Percentiles rank a stretch among this genome's conserved stretches.
Conservation (phyloP, 2,797 vertebrate genomes). For the Gymnodraco acuticeps region DNA sequence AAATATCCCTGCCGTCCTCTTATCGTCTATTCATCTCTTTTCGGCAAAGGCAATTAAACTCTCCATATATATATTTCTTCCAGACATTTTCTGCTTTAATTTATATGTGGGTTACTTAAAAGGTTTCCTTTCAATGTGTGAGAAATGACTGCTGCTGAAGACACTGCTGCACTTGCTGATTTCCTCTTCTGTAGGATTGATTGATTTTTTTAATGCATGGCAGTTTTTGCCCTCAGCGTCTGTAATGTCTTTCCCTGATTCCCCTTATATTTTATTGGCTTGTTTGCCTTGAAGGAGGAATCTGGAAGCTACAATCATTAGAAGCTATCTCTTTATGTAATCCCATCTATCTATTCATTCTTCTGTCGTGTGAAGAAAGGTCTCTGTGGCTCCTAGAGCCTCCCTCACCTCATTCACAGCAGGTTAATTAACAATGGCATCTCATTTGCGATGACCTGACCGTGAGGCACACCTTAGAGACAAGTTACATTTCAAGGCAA, state of each 20-base stretch:
- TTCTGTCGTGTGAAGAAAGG: constrained; percentile 1
- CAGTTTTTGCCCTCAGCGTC: background rate
- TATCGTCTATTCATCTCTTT: constrained; percentile 21
- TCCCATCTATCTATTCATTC: constrained; percentile 13
- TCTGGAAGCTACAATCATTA: background rate
- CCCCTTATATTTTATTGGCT: constrained; percentile 5
- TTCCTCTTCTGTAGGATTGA: background rate
- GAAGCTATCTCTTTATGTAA: constrained; percentile 10
- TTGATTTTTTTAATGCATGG: constrained; percentile 7
- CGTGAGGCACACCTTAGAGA: constrained; percentile 12
- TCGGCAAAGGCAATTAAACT: constrained; percentile 33
- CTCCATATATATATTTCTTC: background rate
- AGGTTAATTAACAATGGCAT: constrained; percentile 62
- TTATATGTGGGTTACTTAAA: constrained; percentile 2
- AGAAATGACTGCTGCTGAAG: background rate
- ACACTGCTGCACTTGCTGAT: constrained; percentile 5
- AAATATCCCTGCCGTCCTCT: constrained; percentile 3
- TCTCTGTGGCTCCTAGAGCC: background rate
- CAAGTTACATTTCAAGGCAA: constrained; percentile 46
- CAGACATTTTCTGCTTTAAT: constrained; percentile 9
- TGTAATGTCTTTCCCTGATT: constrained; percentile 1
- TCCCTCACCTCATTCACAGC: constrained; percentile 47
- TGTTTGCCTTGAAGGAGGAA: constrained; percentile 7
- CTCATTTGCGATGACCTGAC: constrained; percentile 49
- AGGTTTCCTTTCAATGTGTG: background rate